Base-by-base conservation (phyloP, 2,888 invertebrate genomes). In the Drosophila antonietae region DNA sequence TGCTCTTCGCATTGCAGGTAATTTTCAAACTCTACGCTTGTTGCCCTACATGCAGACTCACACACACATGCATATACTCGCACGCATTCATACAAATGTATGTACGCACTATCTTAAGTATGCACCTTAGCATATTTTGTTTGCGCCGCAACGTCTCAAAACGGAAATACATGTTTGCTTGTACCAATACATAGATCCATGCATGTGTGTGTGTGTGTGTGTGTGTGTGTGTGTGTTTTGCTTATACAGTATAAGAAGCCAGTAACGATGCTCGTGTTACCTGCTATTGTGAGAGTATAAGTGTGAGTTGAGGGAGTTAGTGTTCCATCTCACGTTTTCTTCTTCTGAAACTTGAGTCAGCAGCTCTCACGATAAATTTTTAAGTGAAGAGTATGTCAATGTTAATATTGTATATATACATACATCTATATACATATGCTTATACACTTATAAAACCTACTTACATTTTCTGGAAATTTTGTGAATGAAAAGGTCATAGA, bases 111-210 rank as follows among this genome's bases (percentile, higher is more conserved):
- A 55, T 60, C 66, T 61, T 47, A 63, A 67, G 57, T 73, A 61
- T 73, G 66, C 66, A 68, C 28, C 69, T 47, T 43, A 68, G 64
- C 75, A 68, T 68, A 64, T 57, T 70, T 66, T 67, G 77, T 67
- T 77, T 77, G 67, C 49, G 39, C 23, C 57, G 62, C 46, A 49
- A 58, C 18, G 35, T 43, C 67, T 74, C 35, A n/a, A 35, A 59
- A 39, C 77, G 75, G 75, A 78, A 78, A 68, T 78, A 73, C 59
- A 43, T 69, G 60, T 66, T 35, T 61, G 59, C 39, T 23, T 57
- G 60, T 53, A 52, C 52, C 18, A 18, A 43, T 18, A 39, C 47
- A 58, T 23, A 23, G 31, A 28, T 20, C 2, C 0, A n/a, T 43
- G 46, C 31, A 10, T 41, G 7, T 56, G 7, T 55, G 35, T 58